Evolutionary conservation across 2,113 vertebrate species (phyloP).

Genomic region (Apteryx owenii): DNA sequence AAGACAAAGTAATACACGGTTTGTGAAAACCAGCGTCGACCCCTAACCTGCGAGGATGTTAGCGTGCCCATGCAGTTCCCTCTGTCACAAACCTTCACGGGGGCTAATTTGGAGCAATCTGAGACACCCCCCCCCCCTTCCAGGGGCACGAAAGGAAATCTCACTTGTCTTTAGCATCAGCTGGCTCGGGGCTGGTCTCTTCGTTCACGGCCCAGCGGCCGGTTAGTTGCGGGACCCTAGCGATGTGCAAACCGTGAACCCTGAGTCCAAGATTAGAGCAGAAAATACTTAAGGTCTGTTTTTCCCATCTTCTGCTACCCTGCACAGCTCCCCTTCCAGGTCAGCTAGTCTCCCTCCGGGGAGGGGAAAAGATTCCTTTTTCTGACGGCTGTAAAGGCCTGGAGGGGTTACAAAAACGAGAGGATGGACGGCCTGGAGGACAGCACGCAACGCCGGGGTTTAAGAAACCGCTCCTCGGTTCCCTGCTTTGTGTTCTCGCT

Average conservation of each 20-base stretch:
- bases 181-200: not conserved
- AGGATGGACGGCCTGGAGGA: not conserved
- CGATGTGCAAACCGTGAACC: not conserved
- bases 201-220: not conserved
- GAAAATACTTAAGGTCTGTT: not conserved
- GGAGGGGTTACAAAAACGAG: not conserved
- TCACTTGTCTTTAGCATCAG: fast-evolving
- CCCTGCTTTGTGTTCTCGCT: not conserved
- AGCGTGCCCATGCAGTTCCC: not conserved
- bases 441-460: not conserved
- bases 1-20: not conserved
- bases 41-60: not conserved
- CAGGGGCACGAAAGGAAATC: not conserved
- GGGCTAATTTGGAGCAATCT: not conserved
- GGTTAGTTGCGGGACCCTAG: not conserved
- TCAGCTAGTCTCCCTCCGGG: not conserved
- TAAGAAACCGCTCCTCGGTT: not conserved
- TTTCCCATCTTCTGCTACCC: not conserved
- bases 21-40: not conserved
- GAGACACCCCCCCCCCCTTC: not conserved
- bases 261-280: not conserved
- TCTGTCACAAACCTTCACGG: not conserved
- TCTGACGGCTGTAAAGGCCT: not conserved
- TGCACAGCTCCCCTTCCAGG: not conserved
- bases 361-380: not conserved